Conservation (phyloP, 2,888 invertebrate genomes). For the Hirtodrosophila confusa region DNA sequence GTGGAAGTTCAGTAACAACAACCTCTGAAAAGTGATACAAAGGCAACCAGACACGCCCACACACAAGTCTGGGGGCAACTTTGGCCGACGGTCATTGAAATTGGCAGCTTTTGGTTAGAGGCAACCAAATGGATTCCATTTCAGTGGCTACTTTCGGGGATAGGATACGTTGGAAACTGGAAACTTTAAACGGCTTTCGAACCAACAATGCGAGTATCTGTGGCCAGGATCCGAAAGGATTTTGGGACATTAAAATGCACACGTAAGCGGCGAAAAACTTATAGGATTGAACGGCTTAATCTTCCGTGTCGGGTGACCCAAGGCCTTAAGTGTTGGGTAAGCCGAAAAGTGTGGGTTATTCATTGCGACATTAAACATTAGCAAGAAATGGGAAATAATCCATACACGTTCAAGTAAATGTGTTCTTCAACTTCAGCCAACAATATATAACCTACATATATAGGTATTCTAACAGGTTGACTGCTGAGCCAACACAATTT, state of each 20-base stretch:
- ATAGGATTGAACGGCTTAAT: not conserved
- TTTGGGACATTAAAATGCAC: slow-evolving; percentile 12
- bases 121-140: slow-evolving; percentile 5
- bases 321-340: not conserved
- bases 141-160: slow-evolving; percentile 4
- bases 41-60: slow-evolving; percentile 26
- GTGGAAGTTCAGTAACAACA: slow-evolving; percentile 23
- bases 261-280: slow-evolving; percentile 3
- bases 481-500: not conserved
- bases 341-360: too few species aligned
- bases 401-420: too few species aligned
- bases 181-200: slow-evolving; percentile 9
- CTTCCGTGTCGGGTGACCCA: not conserved
- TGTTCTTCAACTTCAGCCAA: too few species aligned
- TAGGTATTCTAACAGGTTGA: not conserved
- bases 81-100: slow-evolving; percentile 27
- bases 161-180: not conserved
- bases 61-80: not conserved
- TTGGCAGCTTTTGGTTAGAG: slow-evolving; percentile 19
- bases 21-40: slow-evolving; percentile 16
- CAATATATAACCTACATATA: too few species aligned
- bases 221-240: not conserved
- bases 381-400: too few species aligned
- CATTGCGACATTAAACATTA: too few species aligned
- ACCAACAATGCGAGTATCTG: slow-evolving; percentile 4